A percentile compares a stretch with the other conserved stretches of the same genome.
Conservation (phyloP, 2,113 vertebrate species). For the Motacilla alba region DNA sequence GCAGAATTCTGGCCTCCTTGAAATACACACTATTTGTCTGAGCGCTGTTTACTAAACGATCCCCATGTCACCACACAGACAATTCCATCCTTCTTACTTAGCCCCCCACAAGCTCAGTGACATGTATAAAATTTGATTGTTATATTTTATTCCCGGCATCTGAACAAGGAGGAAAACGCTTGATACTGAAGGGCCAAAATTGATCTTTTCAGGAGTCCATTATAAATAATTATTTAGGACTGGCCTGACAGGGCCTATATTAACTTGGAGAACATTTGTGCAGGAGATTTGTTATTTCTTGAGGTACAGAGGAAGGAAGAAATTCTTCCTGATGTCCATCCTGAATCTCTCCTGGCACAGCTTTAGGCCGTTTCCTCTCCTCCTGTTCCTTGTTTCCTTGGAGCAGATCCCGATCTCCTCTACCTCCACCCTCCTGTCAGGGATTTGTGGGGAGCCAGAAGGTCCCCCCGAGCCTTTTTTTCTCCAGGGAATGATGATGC, state of each 20-base stretch:
- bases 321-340: not conserved
- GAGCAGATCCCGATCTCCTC: not conserved
- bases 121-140: not conserved
- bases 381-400: not conserved
- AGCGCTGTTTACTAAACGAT: not conserved
- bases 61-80: not conserved
- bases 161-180: not conserved
- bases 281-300: not conserved
- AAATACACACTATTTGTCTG: not conserved
- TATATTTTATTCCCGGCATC: not conserved
- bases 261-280: not conserved
- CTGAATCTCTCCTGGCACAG: not conserved
- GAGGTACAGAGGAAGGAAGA: not conserved
- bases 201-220: not conserved
- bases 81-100: not conserved
- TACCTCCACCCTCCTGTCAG: not conserved
- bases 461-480: not conserved
- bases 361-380: fast-evolving
- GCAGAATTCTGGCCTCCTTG: not conserved
- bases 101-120: not conserved
- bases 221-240: not conserved
- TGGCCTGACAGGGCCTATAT: not conserved
- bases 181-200: not conserved
- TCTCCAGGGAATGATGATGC: not conserved
- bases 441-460: not conserved